Conservation (phyloP, 2,888 invertebrate species). For the Smittia sp. region DNA sequence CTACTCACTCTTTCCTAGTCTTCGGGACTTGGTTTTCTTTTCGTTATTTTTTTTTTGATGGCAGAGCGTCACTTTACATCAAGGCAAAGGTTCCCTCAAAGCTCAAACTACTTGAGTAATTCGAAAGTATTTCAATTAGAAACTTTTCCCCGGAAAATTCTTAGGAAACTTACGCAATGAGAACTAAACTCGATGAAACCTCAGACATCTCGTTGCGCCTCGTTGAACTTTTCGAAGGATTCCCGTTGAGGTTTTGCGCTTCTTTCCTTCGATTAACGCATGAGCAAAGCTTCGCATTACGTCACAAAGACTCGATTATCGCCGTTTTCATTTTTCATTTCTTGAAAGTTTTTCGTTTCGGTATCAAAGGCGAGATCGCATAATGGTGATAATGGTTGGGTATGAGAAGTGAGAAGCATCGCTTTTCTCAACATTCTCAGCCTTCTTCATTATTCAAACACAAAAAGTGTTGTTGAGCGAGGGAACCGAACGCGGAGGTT, state of each 20-base stretch:
- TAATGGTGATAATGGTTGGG: slow-evolving; percentile 23
- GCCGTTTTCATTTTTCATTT: background rate
- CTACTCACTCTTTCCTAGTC: background rate
- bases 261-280: background rate
- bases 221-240: background rate
- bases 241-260: background rate
- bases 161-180: background rate
- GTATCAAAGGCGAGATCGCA: slow-evolving; percentile 4
- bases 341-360: background rate
- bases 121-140: background rate
- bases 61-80: background rate
- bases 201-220: background rate
- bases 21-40: background rate
- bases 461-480: background rate
- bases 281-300: background rate
- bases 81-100: slow-evolving; percentile 8
- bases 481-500: background rate
- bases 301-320: background rate
- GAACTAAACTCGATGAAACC: too few relatives aligned
- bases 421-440: slow-evolving; percentile 1
- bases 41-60: background rate
- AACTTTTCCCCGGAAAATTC: background rate
- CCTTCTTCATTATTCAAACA: slow-evolving; percentile 15
- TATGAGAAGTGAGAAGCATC: background rate
- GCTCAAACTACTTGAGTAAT: background rate